A percentile compares a stretch with the other conserved stretches of the same genome.
Evolutionary conservation across 1,140 invertebrate genomes (phyloP).

Genomic region (Frieseomelitta varia): DNA sequence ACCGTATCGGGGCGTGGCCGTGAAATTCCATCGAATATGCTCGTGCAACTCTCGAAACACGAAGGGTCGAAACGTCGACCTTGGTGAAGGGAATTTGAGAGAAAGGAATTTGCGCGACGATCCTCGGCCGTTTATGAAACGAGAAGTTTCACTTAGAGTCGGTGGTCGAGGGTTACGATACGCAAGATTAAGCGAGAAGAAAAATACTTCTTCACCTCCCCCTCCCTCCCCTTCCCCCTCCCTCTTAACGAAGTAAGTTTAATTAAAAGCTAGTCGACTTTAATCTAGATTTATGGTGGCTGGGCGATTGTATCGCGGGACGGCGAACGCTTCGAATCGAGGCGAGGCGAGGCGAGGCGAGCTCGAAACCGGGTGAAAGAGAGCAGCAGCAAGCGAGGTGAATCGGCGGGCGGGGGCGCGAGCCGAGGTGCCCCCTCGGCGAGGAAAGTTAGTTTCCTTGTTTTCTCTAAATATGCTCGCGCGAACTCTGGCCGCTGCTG

Average conservation of each 20-base stretch:
- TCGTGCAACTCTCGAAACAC: neutral
- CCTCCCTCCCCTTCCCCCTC: no score
- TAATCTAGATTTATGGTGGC: constrained; percentile 42
- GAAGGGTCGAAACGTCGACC: neutral
- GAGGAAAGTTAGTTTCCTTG: neutral
- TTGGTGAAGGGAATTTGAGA: neutral
- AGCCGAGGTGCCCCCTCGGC: neutral
- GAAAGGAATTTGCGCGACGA: neutral
- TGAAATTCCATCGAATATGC: neutral
- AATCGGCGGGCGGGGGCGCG: constrained; percentile 5
- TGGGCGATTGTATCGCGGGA: constrained; percentile 23
- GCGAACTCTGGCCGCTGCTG: neutral
- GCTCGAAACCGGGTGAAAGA: no score
- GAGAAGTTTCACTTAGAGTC: neutral
- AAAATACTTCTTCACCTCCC: constrained; percentile 16
- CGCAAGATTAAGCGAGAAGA: constrained; percentile 16
- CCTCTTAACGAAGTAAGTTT: constrained; percentile 43
- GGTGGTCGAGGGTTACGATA: neutral
- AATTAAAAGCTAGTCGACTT: constrained; percentile 39
- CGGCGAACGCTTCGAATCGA: constrained; percentile 25
- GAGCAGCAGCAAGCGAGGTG: neutral
- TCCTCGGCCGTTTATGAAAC: neutral
- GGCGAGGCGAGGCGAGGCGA: no score
- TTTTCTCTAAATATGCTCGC: constrained; percentile 6
- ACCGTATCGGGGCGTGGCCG: neutral